Conservation (phyloP, 1,140 invertebrate genomes). For the Zaprionus nigranus region DNA sequence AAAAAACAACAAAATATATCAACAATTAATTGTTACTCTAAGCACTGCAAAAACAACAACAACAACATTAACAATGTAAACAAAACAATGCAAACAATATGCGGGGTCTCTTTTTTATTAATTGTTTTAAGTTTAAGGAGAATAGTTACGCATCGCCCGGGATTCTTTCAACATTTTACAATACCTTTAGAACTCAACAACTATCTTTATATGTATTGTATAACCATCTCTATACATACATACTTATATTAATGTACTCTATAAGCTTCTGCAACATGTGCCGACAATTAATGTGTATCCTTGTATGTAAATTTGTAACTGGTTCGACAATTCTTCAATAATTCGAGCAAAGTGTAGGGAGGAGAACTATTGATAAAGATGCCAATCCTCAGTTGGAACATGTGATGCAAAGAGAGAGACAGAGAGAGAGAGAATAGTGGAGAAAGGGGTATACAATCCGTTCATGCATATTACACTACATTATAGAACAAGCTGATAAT, state of each 20-base stretch:
- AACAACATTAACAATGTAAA: constrained; percentile 39
- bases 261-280: constrained; percentile 63
- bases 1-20: constrained; percentile 29
- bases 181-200: not conserved
- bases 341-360: constrained; percentile 46
- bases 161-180: constrained; percentile 14
- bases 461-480: constrained; percentile 1
- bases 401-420: constrained; percentile 35
- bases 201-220: not conserved
- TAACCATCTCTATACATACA: not conserved
- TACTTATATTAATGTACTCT: constrained; percentile 45
- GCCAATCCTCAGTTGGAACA: constrained; percentile 40
- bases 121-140: not conserved
- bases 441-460: not conserved
- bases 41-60: constrained; percentile 33
- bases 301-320: constrained; percentile 65
- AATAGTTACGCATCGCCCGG: constrained; percentile 12
- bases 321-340: constrained; percentile 31
- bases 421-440: not conserved
- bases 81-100: constrained; percentile 47
- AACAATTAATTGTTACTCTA: constrained; percentile 37
- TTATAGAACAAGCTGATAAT: constrained; percentile 30
- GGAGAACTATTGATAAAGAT: constrained; percentile 22
- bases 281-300: constrained; percentile 59
- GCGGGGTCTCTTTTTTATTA: constrained; percentile 35